Evolutionary conservation across 2,797 vertebrate genomes (phyloP), one percentile per base, ranked within the genome.

Genomic region (Gila robusta): DNA sequence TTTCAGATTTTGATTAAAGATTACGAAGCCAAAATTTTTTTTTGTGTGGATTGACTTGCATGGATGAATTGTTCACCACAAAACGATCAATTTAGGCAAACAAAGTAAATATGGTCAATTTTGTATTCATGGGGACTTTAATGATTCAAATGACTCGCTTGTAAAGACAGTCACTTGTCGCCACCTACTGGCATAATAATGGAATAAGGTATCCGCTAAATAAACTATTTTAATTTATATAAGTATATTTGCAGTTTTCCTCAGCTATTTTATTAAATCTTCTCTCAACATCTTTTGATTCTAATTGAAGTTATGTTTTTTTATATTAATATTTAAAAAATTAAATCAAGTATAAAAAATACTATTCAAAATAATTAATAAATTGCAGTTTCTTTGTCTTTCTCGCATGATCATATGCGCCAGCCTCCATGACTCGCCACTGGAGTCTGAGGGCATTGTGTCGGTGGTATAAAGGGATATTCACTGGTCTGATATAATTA

Each of bases 401-500:
- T 74, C 26, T 86, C 49, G 21, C 19, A 26, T 26, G 54, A 70
- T 37, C 35, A 64, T 41, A 39, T 59, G 62, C 52, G 66, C 23
- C 80, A 72, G 59, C 56, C 77, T 79, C 47, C 12, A 7, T 79
- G 56, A 47, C 69, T 73, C 44, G 12, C 26, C 28, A 47, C 49
- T 70, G 78, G 39, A 69, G 17, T 74, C 59, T 44, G 32, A 77
- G 73, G 28, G 67, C 49, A 70, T 78, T 86, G 70, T 64, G 76
- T 39, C 26, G 0, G 52, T 12, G 17, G 2, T 80, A 80, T 85
- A 77, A 88, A 81, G 49, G 82, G 39, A 62, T 32, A 39, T 80
- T 78, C 71, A 32, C 35, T 41, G 73, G 64, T 83, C 84, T 70
- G 81, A 81, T 80, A 77, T 81, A 84, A 83, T 83, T 88, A 83